Evolutionary conservation across 2,888 invertebrate species (phyloP).

Genomic region (Heteropelma amictum): DNA sequence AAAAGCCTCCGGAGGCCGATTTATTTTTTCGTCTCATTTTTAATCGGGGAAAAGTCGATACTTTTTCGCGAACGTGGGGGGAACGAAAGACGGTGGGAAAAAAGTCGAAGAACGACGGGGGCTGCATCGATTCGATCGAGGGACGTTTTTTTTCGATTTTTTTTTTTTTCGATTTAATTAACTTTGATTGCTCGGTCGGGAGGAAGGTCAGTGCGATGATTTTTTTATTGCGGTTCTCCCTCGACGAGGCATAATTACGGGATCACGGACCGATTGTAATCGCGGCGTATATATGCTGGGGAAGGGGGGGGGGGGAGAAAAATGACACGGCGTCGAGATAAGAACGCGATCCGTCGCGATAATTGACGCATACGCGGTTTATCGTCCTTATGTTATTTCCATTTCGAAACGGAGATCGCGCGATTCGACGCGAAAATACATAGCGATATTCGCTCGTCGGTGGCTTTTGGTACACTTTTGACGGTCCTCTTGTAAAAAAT

Average conservation of each 20-base stretch:
- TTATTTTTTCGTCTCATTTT: too few species aligned
- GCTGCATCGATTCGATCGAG: neutral
- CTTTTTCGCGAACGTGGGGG: neutral
- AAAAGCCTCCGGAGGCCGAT: too few species aligned
- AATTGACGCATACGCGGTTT: neutral
- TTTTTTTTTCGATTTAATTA: neutral
- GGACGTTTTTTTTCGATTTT: neutral
- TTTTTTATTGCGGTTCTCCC: too few species aligned
- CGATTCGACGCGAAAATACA: neutral
- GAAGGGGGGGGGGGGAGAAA: neutral
- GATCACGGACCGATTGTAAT: constrained; percentile 35
- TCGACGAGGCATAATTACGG: neutral
- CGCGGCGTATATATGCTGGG: neutral
- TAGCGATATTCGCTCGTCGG: neutral
- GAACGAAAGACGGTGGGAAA: neutral
- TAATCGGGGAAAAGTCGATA: too few species aligned
- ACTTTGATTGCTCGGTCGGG: neutral
- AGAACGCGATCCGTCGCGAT: constrained; percentile 3
- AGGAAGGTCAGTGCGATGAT: neutral
- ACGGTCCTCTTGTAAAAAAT: too few species aligned
- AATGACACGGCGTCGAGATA: neutral
- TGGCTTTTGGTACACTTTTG: too few species aligned
- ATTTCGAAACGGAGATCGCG: neutral
- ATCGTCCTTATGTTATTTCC: constrained; percentile 32
- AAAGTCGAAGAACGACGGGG: neutral